These are phyloP conservation scores for Hydrochoerus hydrochaeris DNA, from an alignment of 2,113 vertebrate species.

Conservation along the genomic window DNA sequence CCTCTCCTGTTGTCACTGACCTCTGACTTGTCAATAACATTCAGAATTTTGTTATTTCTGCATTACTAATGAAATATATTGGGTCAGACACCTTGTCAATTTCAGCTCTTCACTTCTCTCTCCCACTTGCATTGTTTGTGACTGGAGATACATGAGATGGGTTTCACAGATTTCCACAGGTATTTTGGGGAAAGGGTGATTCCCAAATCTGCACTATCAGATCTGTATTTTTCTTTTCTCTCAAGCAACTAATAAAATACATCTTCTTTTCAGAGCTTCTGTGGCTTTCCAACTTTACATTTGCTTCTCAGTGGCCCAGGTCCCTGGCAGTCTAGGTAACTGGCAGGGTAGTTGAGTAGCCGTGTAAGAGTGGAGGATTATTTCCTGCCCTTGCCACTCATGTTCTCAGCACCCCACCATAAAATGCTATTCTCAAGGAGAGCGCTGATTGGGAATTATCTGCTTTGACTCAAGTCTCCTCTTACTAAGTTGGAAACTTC, in stretches of 20 bases:
- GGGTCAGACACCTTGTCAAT: slow-evolving; percentile 73
- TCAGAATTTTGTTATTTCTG: slow-evolving; percentile 70
- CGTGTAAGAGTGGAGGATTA: not conserved
- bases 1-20: slow-evolving; percentile 62
- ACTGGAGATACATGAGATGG: not conserved
- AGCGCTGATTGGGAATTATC: not conserved
- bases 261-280: slow-evolving; percentile 27
- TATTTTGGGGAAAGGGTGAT: slow-evolving; percentile 45
- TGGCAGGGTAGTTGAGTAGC: not conserved
- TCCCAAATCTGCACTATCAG: slow-evolving; percentile 20
- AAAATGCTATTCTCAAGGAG: not conserved
- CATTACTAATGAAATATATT: slow-evolving; percentile 62
- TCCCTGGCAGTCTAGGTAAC: not conserved
- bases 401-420: not conserved
- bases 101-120: slow-evolving; percentile 46
- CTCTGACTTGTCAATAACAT: slow-evolving; percentile 69
- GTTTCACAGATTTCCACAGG: slow-evolving; percentile 53
- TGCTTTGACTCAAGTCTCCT: not conserved
- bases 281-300: not conserved
- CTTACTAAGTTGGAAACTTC: slow-evolving; percentile 28
- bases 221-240: slow-evolving; percentile 37
- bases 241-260: not conserved
- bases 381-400: not conserved
- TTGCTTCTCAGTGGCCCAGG: not conserved
- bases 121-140: slow-evolving; percentile 33